These are phyloP conservation scores for Amphipoea oculea DNA, from an alignment of 2,888 invertebrate genomes.

Conservation along the genomic window DNA sequence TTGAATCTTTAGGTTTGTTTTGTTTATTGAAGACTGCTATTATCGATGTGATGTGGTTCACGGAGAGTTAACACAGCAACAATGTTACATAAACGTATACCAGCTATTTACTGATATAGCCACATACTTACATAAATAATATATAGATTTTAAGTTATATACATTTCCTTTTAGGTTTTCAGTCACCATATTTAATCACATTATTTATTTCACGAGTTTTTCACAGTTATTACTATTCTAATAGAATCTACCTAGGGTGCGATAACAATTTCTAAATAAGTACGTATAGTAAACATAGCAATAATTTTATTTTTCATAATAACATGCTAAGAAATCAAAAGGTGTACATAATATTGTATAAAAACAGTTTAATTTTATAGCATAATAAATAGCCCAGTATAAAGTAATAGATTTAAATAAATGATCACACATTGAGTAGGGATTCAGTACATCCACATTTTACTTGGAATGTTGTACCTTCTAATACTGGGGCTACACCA, in stretches of 20 bases:
- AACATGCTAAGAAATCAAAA: conserved; percentile 20
- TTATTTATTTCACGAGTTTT: conserved; percentile 53
- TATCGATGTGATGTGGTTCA: conserved; percentile 1
- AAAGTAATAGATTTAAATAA: conserved; percentile 27
- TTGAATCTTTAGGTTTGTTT: conserved; percentile 38
- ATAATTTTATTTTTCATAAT: conserved; percentile 35
- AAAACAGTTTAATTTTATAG: conserved; percentile 30
- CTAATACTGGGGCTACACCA: neutral
- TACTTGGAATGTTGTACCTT: conserved; percentile 11
- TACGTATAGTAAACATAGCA: conserved; percentile 39
- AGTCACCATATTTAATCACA: conserved; percentile 54
- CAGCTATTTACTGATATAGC: conserved; percentile 29
- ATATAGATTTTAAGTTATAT: conserved; percentile 46
- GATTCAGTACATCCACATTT: neutral
- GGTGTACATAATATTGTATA: conserved; percentile 51
- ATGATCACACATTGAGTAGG: conserved; percentile 11
- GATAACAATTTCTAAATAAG: conserved; percentile 43
- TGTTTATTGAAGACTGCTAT: conserved; percentile 28
- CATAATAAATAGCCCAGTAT: conserved; percentile 37
- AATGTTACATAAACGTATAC: conserved; percentile 13
- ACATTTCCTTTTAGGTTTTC: conserved; percentile 39
- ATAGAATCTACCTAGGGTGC: conserved; percentile 23
- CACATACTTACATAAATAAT: conserved; percentile 14
- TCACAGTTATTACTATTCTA: conserved; percentile 29
- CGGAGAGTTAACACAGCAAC: conserved; percentile 26